Evolutionary conservation across 2,888 invertebrate species (phyloP), one percentile per base, ranked within the genome.

Genomic region (Cerastis leucographa): DNA sequence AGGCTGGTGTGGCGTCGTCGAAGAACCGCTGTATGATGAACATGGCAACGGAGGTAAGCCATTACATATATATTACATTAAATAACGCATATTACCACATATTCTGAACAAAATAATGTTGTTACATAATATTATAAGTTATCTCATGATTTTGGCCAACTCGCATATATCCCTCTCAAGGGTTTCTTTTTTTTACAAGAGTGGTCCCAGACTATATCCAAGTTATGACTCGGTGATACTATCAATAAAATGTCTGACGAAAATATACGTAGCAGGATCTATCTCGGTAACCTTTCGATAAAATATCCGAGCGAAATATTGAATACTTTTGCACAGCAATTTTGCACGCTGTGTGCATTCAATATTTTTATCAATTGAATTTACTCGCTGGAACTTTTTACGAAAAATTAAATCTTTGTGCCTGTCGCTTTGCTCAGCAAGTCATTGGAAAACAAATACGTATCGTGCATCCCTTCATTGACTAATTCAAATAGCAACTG

Each of bases 1-100:
- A 64, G 96, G 96, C 11, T 96, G 96, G 96, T 96, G 96, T 80
- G 96, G 96, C 3, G 96, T 96, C 0, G 94, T 94, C 2, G 96
- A 96, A 81, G 96, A 96, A 84, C 96, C 96, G 61, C 84, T 94
- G 17, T 94, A 93, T 69, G 96, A 96, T 66, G 97, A 97, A 80
- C 92, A 93, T 19, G 94, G 94, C 11, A 94, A 92, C 65, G 93
- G 91, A 85, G 90, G 96, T 96, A 87, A 87, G 87, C 42, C 25
- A 3, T 29, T 67, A 65, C 42, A 5, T 68, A 11, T 40, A 42
- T 22, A 40, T 25, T 14, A 66, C 2, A 35, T 54, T 8, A 46
- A 46, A 49, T 40, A n/a, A 56, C n/a, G 22, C 9, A 51, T 59
- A 29, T 71, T 25, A 42, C 12, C n/a, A 70, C 54, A 64, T 42